Evolutionary conservation across 2,113 vertebrate genomes (phyloP), one percentile per base, ranked within the genome.

Genomic region (Sterna hirundo): DNA sequence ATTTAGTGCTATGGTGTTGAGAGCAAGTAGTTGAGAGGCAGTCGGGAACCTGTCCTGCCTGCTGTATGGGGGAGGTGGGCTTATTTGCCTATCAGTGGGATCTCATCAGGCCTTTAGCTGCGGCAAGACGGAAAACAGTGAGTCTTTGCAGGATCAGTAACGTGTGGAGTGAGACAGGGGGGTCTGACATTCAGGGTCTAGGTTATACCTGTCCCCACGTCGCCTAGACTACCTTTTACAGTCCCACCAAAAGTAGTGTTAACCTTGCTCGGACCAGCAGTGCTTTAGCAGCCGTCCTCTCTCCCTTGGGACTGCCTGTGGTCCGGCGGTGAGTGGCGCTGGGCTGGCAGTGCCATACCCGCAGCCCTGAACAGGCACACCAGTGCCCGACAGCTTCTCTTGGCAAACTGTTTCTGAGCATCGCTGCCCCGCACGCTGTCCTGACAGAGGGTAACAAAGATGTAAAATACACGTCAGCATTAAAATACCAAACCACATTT

Each of bases 121-220:
- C 6, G 0, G 57, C 68, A 49, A 22, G 38, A 6, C 32, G 55
- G n/a, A 68, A 83, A 38, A 30, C 18, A 9, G 0, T 13, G 29
- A 54, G 11, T 54, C 60, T 86, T 57, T 58, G 49, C 54, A 77
- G 52, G 19, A 57, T 82, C 15, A 64, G 8, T 30, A 51, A 23
- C 2, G 0, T 29, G 36, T 34, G 16, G n/a, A 61, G 12, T 18
- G 36, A 60, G 32, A 22, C 0, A 1, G 2, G 1, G 1, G 36
- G 15, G 6, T 38, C 46, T 64, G 6, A 27, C 6, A 5, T 47
- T 65, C 36, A n/a, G 22, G 52, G 8, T 51, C 51, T 12, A 25
- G 22, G 21, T 80, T 36, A 27, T 22, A 58, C 26, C 18, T 71
- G 15, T 16, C 26, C 78, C 18, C 7, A 8, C 2, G 46, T 90